These are phyloP conservation scores for Neolamprologus fasciatus DNA, from an alignment of 2,113 vertebrate species.

Conservation along the genomic window DNA sequence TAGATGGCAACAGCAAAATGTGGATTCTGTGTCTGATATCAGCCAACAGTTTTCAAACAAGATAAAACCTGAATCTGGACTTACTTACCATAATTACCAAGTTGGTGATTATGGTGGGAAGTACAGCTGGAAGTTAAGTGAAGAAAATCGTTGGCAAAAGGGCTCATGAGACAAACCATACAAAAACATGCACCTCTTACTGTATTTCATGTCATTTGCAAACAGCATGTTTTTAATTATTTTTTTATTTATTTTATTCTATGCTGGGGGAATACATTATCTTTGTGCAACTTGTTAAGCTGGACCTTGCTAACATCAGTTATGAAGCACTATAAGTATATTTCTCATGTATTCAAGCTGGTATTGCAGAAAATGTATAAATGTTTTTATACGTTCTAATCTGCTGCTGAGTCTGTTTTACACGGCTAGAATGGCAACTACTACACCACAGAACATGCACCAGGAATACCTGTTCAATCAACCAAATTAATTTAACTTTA, in stretches of 20 bases:
- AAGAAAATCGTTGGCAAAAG: not conserved
- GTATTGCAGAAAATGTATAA: not conserved
- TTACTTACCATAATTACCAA: not conserved
- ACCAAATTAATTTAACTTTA: not conserved
- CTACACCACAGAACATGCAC: not conserved
- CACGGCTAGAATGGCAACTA: not conserved
- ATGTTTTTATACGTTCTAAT: not conserved
- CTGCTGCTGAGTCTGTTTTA: not conserved
- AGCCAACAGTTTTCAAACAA: not conserved
- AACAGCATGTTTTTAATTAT: not conserved
- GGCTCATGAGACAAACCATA: not conserved
- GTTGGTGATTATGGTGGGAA: not conserved
- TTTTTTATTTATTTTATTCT: not conserved
- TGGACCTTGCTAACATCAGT: not conserved
- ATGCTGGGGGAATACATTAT: not conserved
- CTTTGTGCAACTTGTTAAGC: not conserved
- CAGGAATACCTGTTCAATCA: not conserved
- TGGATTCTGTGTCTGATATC: not conserved
- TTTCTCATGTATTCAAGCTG: not conserved
- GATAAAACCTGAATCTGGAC: not conserved
- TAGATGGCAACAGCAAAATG: not conserved
- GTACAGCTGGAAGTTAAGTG: not conserved
- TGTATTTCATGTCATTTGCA: not conserved
- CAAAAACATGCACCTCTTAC: not conserved
- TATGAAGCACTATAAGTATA: not conserved